Evolutionary conservation across 2,113 vertebrate genomes (phyloP).

Genomic region (Erythrolamprus reginae): DNA sequence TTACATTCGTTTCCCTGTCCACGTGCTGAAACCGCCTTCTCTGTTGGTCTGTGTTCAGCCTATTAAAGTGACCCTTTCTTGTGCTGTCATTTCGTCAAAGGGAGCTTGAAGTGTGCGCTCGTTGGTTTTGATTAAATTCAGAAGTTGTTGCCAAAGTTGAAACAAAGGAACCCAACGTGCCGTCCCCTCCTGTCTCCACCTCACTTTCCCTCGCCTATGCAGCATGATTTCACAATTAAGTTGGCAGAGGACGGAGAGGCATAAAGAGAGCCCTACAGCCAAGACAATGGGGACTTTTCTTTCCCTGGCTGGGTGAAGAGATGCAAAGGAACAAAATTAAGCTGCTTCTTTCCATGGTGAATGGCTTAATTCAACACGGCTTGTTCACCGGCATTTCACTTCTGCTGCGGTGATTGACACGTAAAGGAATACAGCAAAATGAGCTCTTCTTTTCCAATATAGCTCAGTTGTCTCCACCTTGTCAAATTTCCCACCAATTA

Average conservation of each 20-base stretch:
- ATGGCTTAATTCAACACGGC: constrained; percentile 69
- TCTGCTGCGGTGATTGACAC: constrained; percentile 58
- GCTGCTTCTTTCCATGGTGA: constrained; percentile 62
- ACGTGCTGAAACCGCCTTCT: constrained; percentile 29
- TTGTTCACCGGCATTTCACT: constrained; percentile 52
- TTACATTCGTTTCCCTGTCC: constrained; percentile 46
- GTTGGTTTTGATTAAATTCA: constrained; percentile 47
- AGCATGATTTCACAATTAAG: constrained; percentile 68
- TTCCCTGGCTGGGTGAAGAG: constrained; percentile 64
- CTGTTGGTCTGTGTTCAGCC: constrained; percentile 35
- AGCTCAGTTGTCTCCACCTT: constrained; percentile 64
- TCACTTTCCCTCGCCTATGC: constrained; percentile 54
- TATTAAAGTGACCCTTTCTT: constrained; percentile 21
- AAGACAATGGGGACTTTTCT: constrained; percentile 70
- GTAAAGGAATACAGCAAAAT: constrained; percentile 58
- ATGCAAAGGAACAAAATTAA: constrained; percentile 65
- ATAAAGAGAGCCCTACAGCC: constrained; percentile 70
- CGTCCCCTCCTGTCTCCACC: constrained; percentile 36
- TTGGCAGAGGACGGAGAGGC: constrained; percentile 67
- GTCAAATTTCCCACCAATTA: constrained; percentile 62
- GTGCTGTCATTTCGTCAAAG: constrained; percentile 37
- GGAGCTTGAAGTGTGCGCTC: constrained; percentile 45
- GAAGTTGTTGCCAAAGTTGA: constrained; percentile 40
- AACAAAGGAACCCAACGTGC: constrained; percentile 48
- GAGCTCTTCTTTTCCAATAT: constrained; percentile 44